Evolutionary conservation across 2,888 invertebrate genomes (phyloP).

Genomic region (Chesias legatella): DNA sequence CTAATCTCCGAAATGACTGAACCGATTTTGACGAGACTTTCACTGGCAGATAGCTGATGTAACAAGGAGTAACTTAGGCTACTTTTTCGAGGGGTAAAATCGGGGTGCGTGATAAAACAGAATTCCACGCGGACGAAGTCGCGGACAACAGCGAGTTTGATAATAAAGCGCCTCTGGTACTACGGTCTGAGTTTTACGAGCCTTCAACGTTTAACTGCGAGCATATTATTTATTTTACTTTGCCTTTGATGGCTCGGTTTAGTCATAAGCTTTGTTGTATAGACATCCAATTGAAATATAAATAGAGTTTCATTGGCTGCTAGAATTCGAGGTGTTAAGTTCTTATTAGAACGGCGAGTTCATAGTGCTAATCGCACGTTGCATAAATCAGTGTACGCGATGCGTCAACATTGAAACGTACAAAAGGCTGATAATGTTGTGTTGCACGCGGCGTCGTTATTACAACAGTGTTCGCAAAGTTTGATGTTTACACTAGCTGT

Average conservation of each 20-base stretch:
- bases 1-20: too few relatives aligned
- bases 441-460: conserved; percentile 35
- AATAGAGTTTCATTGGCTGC: conserved; percentile 2
- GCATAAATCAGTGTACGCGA: conserved; percentile 19
- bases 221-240: conserved; percentile 13
- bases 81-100: too few relatives aligned
- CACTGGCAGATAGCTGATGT: too few relatives aligned
- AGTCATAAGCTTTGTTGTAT: conserved; percentile 1
- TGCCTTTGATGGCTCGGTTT: not conserved
- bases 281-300: conserved; percentile 3
- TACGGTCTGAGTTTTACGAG: conserved; percentile 21
- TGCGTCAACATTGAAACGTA: conserved; percentile 31
- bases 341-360: too few relatives aligned
- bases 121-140: too few relatives aligned
- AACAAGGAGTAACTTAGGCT: too few relatives aligned
- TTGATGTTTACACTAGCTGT: conserved; percentile 45
- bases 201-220: conserved; percentile 14
- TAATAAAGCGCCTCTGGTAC: conserved; percentile 16
- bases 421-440: conserved; percentile 31
- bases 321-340: too few relatives aligned
- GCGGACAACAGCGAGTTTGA: too few relatives aligned
- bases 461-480: conserved; percentile 40
- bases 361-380: conserved; percentile 1
- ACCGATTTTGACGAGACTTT: too few relatives aligned
- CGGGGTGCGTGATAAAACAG: too few relatives aligned